Evolutionary conservation across 2,888 invertebrate genomes (phyloP), one percentile per base, ranked within the genome.

Genomic region (Eucera pruinosa): DNA sequence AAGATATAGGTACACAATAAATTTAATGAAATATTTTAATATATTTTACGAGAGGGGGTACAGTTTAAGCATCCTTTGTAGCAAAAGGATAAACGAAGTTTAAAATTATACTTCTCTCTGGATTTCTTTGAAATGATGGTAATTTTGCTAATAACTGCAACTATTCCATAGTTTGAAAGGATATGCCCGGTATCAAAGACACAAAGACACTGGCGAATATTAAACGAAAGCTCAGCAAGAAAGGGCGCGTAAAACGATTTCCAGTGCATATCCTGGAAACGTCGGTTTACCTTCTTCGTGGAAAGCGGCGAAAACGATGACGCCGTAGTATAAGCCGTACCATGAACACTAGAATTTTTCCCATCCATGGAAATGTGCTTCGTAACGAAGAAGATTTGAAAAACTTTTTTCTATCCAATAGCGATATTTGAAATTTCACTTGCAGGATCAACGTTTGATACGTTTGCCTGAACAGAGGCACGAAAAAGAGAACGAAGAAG

Each of bases 281-380:
- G 64, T 64, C 58, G 68, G 60, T 83, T 83, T 76, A 80, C 76
- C 57, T 83, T 66, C 61, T 58, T 58, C 57, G 65, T 45, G 80
- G 80, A 72, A 82, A 80, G 76, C 75, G 76, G 65, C 33, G 68
- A 30, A 66, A 62, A 76, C 79, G 76, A 60, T 79, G 79, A 50
- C 64, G 68, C 61, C 54, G 52, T 45, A 48, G 62, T 57, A 66
- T 62, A 58, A 39, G 23, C 48, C 65, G 69, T 57, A 65, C 71
- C 68, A 39, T 41, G 55, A 68, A 60, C 70, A 48, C 62, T 54
- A 48, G 54, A 66, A 45, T 78, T 64, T 68, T 62, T 55, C 69
- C 48, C 58, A 33, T 62, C 62, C 66, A 15, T 36, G 58, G 30
- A 67, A 73, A 55, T 52, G 41, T 61, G 60, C 48, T 36, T 23